Percentiles rank a stretch among this genome's conserved stretches.
These are phyloP conservation scores for Coendou prehensilis DNA, from an alignment of 2,797 vertebrate genomes.

Conservation along the genomic window DNA sequence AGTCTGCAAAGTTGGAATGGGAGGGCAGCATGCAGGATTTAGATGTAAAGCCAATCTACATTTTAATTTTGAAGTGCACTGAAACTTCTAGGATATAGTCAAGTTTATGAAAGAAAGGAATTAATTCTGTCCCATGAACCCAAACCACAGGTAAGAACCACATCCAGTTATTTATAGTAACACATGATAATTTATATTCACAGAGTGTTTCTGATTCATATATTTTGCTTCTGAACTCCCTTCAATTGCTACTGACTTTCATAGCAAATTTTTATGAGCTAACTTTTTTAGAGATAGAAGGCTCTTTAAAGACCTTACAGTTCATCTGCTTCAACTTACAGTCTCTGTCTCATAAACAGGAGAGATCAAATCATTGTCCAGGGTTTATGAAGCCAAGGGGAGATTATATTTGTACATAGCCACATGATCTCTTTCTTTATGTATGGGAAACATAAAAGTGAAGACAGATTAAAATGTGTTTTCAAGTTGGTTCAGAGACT, in stretches of 20 bases:
- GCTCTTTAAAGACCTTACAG: neutral
- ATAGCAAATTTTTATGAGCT: neutral
- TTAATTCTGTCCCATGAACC: slow-evolving; percentile 71
- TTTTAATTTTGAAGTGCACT: slow-evolving; percentile 75
- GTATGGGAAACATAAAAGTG: slow-evolving; percentile 21
- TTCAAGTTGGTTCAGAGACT: neutral
- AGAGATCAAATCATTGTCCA: slow-evolving; percentile 36
- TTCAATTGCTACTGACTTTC: slow-evolving; percentile 46
- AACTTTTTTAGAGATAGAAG: slow-evolving; percentile 40
- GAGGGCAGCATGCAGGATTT: slow-evolving; percentile 54
- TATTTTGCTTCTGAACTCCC: slow-evolving; percentile 40
- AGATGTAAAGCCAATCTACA: slow-evolving; percentile 62
- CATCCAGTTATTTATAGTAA: slow-evolving; percentile 63
- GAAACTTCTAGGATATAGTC: slow-evolving; percentile 64
- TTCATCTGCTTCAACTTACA: slow-evolving; percentile 13
- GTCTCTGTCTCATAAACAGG: neutral
- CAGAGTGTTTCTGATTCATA: slow-evolving; percentile 25
- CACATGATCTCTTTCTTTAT: neutral
- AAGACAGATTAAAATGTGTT: slow-evolving; percentile 16
- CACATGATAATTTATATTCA: slow-evolving; percentile 43
- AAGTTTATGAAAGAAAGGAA: slow-evolving; percentile 74
- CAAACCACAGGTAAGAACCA: slow-evolving; percentile 61
- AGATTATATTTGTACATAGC: neutral
- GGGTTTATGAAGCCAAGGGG: neutral
- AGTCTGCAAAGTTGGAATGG: slow-evolving; percentile 55